Percentiles rank a stretch among this genome's conserved stretches.
phyloP scores from a whole-genome alignment of 2,888 invertebrate genomes.

The Drosophila eohydei region DNA sequence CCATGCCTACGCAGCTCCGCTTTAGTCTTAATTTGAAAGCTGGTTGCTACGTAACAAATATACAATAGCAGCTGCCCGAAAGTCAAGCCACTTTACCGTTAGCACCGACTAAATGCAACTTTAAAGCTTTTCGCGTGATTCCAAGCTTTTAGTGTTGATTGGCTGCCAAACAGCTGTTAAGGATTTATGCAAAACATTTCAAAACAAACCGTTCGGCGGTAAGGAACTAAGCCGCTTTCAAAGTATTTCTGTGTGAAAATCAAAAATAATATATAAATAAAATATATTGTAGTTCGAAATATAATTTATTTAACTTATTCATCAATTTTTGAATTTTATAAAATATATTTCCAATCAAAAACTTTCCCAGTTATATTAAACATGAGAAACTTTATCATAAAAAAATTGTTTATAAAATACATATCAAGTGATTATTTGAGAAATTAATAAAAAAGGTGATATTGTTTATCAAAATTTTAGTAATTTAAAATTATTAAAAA shows the following conservation, averaged over 20 bases:
- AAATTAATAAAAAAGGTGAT: no score
- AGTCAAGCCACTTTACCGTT: not conserved
- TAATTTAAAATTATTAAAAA: no score
- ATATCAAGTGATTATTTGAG: no score
- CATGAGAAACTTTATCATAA: no score
- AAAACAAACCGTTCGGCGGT: constrained; percentile 76
- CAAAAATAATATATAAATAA: not conserved
- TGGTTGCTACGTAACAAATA: not conserved
- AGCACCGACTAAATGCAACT: constrained; percentile 10
- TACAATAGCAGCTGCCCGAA: not conserved
- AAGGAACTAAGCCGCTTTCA: constrained; percentile 60
- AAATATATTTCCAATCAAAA: no score
- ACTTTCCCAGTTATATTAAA: no score
- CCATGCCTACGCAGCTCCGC: constrained; percentile 6
- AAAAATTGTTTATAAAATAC: no score
- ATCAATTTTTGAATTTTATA: not conserved
- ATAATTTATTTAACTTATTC: not conserved
- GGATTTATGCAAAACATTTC: constrained; percentile 63
- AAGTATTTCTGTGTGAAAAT: not conserved
- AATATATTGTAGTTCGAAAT: no score
- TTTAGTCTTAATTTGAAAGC: not conserved
- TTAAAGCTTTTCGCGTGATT: constrained; percentile 4
- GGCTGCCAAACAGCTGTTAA: constrained; percentile 70
- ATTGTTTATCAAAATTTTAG: no score
- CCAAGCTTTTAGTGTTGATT: constrained; percentile 8